Evolutionary conservation across 2,797 vertebrate genomes (phyloP).

Genomic region (Echeneis naucrates): DNA sequence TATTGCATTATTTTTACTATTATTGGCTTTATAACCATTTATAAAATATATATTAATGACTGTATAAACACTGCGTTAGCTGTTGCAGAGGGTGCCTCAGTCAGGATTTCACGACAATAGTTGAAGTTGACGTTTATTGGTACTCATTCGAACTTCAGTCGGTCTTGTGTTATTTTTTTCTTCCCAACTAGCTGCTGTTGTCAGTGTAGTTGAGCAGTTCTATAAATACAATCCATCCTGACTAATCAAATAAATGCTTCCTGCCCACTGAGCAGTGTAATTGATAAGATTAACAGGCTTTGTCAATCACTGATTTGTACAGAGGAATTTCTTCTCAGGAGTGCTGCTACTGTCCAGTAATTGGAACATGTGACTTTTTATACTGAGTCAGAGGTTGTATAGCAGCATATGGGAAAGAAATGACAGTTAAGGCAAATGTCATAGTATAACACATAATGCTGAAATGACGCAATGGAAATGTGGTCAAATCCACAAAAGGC

Average conservation of each 20-base stretch:
- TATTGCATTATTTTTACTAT: background rate
- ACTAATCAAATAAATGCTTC: slow-evolving; percentile 64
- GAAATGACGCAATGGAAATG: slow-evolving; percentile 2
- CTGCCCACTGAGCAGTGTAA: slow-evolving; percentile 65
- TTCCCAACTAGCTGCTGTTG: slow-evolving; percentile 17
- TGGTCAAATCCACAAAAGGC: slow-evolving; percentile 26
- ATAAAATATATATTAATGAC: too few relatives aligned
- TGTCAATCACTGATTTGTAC: slow-evolving; percentile 59
- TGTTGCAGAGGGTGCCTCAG: too few relatives aligned
- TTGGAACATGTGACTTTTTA: slow-evolving; percentile 46
- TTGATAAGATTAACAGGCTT: slow-evolving; percentile 61
- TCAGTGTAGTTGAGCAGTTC: slow-evolving; percentile 28
- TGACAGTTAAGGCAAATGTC: slow-evolving; percentile 3
- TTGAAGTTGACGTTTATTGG: background rate
- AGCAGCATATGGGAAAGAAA: slow-evolving; percentile 32
- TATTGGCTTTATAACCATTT: too few relatives aligned
- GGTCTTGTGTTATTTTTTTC: background rate
- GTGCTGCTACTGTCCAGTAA: slow-evolving; percentile 38
- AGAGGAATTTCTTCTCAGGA: slow-evolving; percentile 42
- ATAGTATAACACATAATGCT: slow-evolving; percentile 4
- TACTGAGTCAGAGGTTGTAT: slow-evolving; percentile 34
- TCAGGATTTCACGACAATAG: background rate
- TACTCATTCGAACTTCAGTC: background rate
- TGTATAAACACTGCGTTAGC: too few relatives aligned
- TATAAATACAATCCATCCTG: slow-evolving; percentile 58